Evolutionary conservation across 2,888 invertebrate genomes (phyloP), one percentile per base, ranked within the genome.

Genomic region (Aplocera efformata): DNA sequence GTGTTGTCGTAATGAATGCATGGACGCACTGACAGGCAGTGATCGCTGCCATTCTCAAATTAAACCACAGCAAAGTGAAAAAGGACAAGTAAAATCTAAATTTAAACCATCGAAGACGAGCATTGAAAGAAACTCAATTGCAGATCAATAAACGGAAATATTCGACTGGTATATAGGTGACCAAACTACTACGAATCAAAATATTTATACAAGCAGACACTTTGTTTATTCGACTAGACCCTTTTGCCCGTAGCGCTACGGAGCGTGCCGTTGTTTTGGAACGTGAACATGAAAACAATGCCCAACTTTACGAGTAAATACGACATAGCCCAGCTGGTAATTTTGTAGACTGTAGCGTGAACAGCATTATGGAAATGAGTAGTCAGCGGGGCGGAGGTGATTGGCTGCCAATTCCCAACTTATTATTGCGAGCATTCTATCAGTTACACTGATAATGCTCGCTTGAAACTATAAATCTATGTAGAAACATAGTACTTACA

Each of bases 281-380:
- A 17, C 5, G 5, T 17, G 5, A 5, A 17, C n/a, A 17, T 3
- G 13, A 17, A 17, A 17, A 17, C 5, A 17, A 17, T 17, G 13
- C 5, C 13, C 5, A 17, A 17, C 5, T 17, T 17, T 17, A 17
- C 13, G 13, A 5, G 13, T 17, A 17, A 17, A 17, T 17, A 17
- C 13, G 5, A 17, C 5, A 6, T 22, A 7, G n/a, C 1, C 22
- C 6, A 22, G 31, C 39, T 35, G 27, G 13, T 17, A 27, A 7
- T 27, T 26, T 22, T 17, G 6, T 32, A 13, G 11, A 20, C 35
- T 35, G 35, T 5, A 27, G 13, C 20, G 7, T 20, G 17, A 39
- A 10, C 25, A 35, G 10, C 30, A 38, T 40, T 49, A 47, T 36
- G 42, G 48, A 46, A 42, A 50, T 39, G 26, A 42, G 38, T 47